A percentile compares a stretch with the other conserved stretches of the same genome.
phyloP scores from a whole-genome alignment of 2,113 vertebrate genomes.

The Alethe castanea region DNA sequence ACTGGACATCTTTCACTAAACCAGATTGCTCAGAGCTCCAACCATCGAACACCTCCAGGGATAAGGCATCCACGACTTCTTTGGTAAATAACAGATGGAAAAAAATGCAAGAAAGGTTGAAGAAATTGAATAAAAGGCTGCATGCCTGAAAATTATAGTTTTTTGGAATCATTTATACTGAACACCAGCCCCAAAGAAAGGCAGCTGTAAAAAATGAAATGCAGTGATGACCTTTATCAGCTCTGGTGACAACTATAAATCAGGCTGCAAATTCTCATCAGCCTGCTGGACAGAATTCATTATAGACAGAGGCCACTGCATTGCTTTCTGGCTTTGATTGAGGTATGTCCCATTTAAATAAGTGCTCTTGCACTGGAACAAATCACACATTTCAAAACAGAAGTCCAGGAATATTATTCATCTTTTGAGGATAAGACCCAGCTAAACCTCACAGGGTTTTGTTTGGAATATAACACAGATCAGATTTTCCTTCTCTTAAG shows the following conservation, averaged over 20 bases:
- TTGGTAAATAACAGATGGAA: neutral
- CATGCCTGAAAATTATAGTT: slow-evolving; percentile 17
- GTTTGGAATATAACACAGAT: neutral
- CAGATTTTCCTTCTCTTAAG: slow-evolving; percentile 55
- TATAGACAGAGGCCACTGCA: slow-evolving; percentile 18
- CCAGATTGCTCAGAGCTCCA: neutral
- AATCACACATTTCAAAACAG: slow-evolving; percentile 14
- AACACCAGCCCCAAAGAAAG: neutral
- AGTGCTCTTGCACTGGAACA: neutral
- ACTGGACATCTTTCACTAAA: neutral
- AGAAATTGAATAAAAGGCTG: slow-evolving; percentile 25
- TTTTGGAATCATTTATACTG: slow-evolving; percentile 33
- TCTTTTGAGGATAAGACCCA: neutral
- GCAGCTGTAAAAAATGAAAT: slow-evolving; percentile 61
- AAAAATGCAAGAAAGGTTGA: neutral
- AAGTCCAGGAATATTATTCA: neutral
- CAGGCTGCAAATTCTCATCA: slow-evolving; percentile 61
- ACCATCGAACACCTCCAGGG: neutral
- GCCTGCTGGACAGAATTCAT: slow-evolving; percentile 66
- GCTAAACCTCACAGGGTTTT: neutral
- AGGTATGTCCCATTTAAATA: slow-evolving; percentile 41
- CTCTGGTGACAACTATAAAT: slow-evolving; percentile 69
- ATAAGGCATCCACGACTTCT: neutral
- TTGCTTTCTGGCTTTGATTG: slow-evolving; percentile 56
- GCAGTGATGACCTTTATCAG: slow-evolving; percentile 71